phyloP scores from a whole-genome alignment of 2,797 vertebrate genomes.

The Aratinga solstitialis region DNA sequence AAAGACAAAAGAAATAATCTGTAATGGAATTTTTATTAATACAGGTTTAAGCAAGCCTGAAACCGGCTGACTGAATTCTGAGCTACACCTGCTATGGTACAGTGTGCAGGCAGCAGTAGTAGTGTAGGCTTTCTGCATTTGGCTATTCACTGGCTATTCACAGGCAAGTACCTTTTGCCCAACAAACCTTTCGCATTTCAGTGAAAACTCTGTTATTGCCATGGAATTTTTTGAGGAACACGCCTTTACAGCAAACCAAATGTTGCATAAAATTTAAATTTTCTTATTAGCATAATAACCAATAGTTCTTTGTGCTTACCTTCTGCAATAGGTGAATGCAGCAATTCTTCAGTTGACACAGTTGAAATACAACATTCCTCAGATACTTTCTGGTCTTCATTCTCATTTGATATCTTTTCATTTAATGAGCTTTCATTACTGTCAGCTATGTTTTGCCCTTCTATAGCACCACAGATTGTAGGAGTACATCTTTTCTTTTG shows the following conservation, averaged over 20 bases:
- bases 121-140: not conserved
- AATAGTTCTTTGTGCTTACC: conserved; percentile 58
- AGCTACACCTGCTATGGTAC: not conserved
- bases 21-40: not conserved
- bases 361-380: conserved; percentile 13
- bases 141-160: not conserved
- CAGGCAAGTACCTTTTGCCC: not conserved
- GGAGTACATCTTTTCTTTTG: not conserved
- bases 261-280: not conserved
- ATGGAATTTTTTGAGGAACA: not conserved
- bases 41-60: not conserved
- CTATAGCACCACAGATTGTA: not conserved
- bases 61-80: not conserved
- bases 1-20: not conserved
- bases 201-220: not conserved
- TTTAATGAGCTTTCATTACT: conserved; percentile 54
- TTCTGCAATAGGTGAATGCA: conserved; percentile 36
- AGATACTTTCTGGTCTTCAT: conserved; percentile 75
- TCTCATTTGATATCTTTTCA: conserved; percentile 11
- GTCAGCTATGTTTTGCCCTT: conserved; percentile 15
- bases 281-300: not conserved
- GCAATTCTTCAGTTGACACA: conserved; percentile 51
- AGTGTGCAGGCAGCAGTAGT: not conserved
- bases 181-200: not conserved
- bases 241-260: not conserved